phyloP scores from a whole-genome alignment of 2,888 invertebrate genomes.

The Torymus aiolomorphi region DNA sequence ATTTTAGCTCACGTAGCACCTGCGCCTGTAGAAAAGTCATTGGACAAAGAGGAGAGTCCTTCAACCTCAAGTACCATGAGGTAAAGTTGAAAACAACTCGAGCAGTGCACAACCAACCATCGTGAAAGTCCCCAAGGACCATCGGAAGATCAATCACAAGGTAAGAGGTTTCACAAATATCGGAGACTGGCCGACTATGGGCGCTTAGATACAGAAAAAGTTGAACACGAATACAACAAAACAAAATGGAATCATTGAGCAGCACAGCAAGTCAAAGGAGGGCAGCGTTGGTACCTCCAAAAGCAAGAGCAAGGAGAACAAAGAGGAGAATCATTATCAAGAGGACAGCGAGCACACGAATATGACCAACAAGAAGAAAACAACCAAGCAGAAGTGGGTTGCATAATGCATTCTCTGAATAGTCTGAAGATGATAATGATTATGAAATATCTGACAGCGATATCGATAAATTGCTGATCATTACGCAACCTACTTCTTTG shows the following conservation, averaged over 20 bases:
- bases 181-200: conserved; percentile 94
- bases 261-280: conserved; percentile 66
- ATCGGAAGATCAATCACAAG: conserved; percentile 77
- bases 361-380: no score
- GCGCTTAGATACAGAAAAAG: conserved; percentile 77
- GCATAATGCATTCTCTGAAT: no score
- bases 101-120: conserved; percentile 73
- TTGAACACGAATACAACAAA: conserved; percentile 66
- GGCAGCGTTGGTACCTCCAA: conserved; percentile 63
- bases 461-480: conserved; percentile 94
- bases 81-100: conserved; percentile 71
- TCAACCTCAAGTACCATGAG: no score
- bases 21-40: no score
- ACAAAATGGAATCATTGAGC: conserved; percentile 75
- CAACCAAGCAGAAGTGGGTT: no score
- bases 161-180: conserved; percentile 90
- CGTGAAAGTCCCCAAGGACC: conserved; percentile 76
- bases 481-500: conserved; percentile 85
- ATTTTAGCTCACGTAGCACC: no score
- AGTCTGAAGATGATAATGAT: no score
- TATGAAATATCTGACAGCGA: no score
- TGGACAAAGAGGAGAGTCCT: no score
- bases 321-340: no score
- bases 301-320: conserved; percentile 71
- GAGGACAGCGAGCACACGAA: no score